Evolutionary conservation across 2,888 invertebrate genomes (phyloP).

Genomic region (Thecophora atra): DNA sequence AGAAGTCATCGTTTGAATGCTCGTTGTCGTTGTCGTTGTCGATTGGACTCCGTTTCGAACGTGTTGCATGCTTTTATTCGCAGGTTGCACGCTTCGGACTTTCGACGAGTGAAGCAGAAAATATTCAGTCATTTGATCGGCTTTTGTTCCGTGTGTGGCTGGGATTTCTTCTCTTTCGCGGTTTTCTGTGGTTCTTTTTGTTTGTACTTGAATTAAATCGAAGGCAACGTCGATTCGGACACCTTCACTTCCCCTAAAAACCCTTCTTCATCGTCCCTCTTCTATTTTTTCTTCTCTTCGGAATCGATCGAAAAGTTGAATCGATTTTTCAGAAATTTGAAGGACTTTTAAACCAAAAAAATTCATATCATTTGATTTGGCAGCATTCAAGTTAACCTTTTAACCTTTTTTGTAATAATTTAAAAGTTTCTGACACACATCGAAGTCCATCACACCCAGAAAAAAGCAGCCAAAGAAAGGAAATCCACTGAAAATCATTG

Average conservation of each 20-base stretch:
- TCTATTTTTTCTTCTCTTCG: not conserved
- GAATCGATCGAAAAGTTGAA: not conserved
- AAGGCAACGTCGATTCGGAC: too few relatives aligned
- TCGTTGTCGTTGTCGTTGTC: too few relatives aligned
- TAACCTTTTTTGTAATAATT: not conserved
- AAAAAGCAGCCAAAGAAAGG: not conserved
- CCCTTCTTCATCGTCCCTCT: not conserved
- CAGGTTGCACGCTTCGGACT: not conserved
- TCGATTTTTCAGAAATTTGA: not conserved
- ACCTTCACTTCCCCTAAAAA: not conserved
- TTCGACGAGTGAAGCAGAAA: not conserved
- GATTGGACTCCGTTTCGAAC: too few relatives aligned
- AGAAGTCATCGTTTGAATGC: too few relatives aligned
- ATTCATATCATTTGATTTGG: too few relatives aligned
- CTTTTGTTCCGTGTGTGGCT: not conserved
- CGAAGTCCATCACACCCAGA: conserved; percentile 1
- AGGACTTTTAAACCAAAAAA: not conserved
- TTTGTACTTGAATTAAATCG: not conserved
- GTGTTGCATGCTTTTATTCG: too few relatives aligned
- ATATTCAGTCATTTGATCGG: not conserved
- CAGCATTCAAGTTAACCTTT: not conserved
- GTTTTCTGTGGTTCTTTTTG: not conserved
- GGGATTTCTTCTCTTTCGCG: not conserved
- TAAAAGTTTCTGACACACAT: not conserved
- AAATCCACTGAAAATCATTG: not conserved